Evolutionary conservation across 2,797 vertebrate species (phyloP).

Genomic region (Ciconia nigra): DNA sequence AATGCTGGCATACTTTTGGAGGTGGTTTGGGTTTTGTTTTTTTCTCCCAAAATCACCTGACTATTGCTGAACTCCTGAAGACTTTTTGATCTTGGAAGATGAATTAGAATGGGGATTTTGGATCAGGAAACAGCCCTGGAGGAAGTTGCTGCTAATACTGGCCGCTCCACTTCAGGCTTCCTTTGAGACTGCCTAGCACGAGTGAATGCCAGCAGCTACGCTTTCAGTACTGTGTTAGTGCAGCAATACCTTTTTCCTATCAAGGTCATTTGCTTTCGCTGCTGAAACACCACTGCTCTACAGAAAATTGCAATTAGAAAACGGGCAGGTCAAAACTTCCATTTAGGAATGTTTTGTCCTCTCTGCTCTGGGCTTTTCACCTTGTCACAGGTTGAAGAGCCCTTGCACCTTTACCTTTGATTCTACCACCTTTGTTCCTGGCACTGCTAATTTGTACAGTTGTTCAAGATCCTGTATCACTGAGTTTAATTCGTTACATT

Average conservation of each 20-base stretch:
- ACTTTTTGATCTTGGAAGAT: slow-evolving; percentile 10
- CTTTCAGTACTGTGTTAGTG: background rate
- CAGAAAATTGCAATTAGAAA: background rate
- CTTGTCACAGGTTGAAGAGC: background rate
- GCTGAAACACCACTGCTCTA: background rate
- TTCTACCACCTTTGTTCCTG: background rate
- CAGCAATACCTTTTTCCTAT: background rate
- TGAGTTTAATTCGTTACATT: background rate
- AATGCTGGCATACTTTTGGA: background rate
- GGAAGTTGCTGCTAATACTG: slow-evolving; percentile 6
- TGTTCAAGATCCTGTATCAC: background rate
- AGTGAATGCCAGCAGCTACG: background rate
- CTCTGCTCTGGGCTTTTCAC: background rate
- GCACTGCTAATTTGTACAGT: background rate
- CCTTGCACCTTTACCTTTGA: background rate
- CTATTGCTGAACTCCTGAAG: background rate
- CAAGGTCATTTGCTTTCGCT: background rate
- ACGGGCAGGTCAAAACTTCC: fast-evolving
- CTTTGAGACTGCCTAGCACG: slow-evolving; percentile 13
- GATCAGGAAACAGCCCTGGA: slow-evolving; percentile 28
- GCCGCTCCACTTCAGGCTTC: background rate
- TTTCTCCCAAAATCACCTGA: background rate
- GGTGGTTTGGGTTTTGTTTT: background rate
- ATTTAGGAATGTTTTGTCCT: background rate
- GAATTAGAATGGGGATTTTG: background rate